Conservation (phyloP, 2,113 vertebrate species). For the Nesogale talazaci region DNA sequence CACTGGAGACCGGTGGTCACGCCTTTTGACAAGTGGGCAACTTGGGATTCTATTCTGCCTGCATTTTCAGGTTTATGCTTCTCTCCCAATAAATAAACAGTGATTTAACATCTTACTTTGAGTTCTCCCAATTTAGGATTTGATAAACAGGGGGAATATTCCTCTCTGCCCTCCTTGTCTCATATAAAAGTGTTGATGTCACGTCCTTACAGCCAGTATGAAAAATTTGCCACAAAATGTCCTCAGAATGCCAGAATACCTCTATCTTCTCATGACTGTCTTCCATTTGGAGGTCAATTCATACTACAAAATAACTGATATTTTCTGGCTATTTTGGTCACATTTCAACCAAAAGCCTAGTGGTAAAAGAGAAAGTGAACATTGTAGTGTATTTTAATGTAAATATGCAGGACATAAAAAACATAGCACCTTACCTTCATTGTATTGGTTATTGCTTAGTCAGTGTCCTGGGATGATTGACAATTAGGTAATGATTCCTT, state of each 20-base stretch:
- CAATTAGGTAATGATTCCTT: neutral
- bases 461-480: neutral
- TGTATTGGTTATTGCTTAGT: neutral
- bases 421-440: too few species aligned
- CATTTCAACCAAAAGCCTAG: neutral
- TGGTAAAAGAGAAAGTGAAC: fast-evolving
- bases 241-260: neutral
- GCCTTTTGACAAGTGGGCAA: neutral
- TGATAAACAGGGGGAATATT: neutral
- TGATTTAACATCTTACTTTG: neutral
- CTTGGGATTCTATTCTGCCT: neutral
- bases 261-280: neutral
- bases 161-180: neutral
- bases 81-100: neutral
- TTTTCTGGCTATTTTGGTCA: neutral
- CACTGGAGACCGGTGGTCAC: neutral
- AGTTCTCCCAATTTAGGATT: neutral
- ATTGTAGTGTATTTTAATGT: neutral
- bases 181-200: neutral
- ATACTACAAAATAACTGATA: neutral
- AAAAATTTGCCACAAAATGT: neutral
- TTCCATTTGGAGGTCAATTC: neutral
- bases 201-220: neutral
- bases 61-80: neutral
- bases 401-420: neutral